Base-by-base conservation (phyloP, 2,888 invertebrate genomes). In the Phortica okadai region DNA sequence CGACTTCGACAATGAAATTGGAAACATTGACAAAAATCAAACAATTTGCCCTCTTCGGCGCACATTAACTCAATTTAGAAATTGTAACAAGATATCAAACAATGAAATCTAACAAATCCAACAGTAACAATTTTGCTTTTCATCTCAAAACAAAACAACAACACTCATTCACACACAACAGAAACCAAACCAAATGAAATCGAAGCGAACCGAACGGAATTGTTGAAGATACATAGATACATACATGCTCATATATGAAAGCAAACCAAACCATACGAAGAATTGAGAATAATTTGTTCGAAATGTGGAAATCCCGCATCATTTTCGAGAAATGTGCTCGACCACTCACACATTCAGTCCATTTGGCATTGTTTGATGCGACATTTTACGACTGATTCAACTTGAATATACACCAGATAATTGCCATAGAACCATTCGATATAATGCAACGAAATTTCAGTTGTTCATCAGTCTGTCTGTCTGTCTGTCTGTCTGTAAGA, bases 11-110 rank as follows among this genome's bases (percentile, higher is more conserved):
- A 62, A 62, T 7, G 1, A 14, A 56, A 56, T 8, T 56, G n/a
- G 11, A 62, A 59, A 8, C 16, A 21, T n/a, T 33, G 33, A 33
- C 33, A 14, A 59, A 62, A 62, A 62, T 62, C 59, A 8, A 16
- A 59, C 59, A 59, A 59, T 25, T 25, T 11, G 62, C 4, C 62
- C 62, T 8, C 62, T 62, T 14, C 50, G 50, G 25, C 10, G 21
- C 11, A 62, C 62, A 62, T 62, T 62, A 62, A 62, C 25, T 62
- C 62, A 16, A 62, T 62, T 62, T 62, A 16, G 25, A 62, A 42
- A 67, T 67, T 67, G 45, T 45, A 45, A 69, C 69, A 69, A 69
- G 44, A 69, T 69, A 69, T 45, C 69, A 21, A 69, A 69, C 69
- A 69, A 69, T 45, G 45, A 69, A 69, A 69, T 69, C 69, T 44